phyloP scores from a whole-genome alignment of 1,140 invertebrate genomes.

The Nilaparvata lugens region DNA sequence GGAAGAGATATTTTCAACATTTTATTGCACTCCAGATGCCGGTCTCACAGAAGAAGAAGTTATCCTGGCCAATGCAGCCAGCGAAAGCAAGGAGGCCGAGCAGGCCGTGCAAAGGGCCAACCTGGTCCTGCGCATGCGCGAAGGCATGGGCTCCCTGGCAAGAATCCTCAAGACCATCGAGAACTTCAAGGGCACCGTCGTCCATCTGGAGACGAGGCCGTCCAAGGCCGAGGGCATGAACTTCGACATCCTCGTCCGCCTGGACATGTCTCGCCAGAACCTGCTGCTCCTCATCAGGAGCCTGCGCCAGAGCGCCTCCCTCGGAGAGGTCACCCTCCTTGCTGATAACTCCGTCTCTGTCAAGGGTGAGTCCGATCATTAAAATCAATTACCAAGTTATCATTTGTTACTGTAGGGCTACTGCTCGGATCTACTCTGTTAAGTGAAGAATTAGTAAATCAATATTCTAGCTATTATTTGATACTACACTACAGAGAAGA shows the following conservation, averaged over 20 bases:
- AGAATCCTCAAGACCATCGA: conserved; percentile 86
- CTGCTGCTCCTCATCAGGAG: conserved; percentile 71
- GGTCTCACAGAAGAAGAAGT: conserved; percentile 84
- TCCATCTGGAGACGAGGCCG: conserved; percentile 81
- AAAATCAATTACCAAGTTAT: too few relatives aligned
- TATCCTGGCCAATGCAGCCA: conserved; percentile 65
- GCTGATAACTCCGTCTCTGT: conserved; percentile 73
- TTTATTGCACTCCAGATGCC: too few relatives aligned
- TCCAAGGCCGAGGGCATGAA: conserved; percentile 59
- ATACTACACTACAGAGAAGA: too few relatives aligned
- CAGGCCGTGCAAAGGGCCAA: conserved; percentile 62
- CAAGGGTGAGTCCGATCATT: conserved; percentile 59
- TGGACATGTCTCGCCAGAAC: conserved; percentile 71
- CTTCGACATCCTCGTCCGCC: conserved; percentile 77
- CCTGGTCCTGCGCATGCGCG: conserved; percentile 70
- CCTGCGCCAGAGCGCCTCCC: conserved; percentile 66
- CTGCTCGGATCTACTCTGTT: too few relatives aligned
- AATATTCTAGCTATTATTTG: too few relatives aligned
- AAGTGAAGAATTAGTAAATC: too few relatives aligned
- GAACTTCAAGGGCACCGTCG: conserved; percentile 76
- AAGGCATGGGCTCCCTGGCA: conserved; percentile 75
- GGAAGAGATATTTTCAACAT: too few relatives aligned
- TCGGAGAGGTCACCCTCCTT: conserved; percentile 67
- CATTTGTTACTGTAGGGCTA: too few relatives aligned
- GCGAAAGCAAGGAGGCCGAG: conserved; percentile 62